Conservation (phyloP, 1,140 invertebrate species). For the Cherax destructor region DNA sequence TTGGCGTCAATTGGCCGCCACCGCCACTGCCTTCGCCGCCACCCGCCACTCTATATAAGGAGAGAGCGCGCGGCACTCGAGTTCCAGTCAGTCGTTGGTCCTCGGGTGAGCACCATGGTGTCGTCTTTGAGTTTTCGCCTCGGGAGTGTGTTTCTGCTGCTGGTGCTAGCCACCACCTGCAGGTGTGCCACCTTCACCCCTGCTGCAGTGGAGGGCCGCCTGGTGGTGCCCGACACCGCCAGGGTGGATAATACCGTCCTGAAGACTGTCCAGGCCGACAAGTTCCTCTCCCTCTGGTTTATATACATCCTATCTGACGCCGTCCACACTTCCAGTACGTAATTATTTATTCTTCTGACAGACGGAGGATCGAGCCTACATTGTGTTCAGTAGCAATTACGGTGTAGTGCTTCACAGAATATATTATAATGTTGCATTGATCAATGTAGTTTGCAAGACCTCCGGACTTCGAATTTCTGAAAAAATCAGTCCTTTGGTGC, state of each 20-base stretch:
- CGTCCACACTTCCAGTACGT: slow-evolving; percentile 77
- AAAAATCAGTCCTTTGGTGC: no score
- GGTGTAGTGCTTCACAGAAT: no score
- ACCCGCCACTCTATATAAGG: neutral
- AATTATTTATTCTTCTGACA: neutral
- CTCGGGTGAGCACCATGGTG: neutral
- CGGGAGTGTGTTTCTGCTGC: neutral
- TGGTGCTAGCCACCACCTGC: neutral
- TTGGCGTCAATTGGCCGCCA: neutral
- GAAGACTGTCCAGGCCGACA: slow-evolving; percentile 76
- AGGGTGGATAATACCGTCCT: slow-evolving; percentile 77
- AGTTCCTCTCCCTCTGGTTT: slow-evolving; percentile 79
- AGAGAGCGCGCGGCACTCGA: neutral
- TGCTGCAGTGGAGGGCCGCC: slow-evolving; percentile 12
- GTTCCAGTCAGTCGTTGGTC: neutral
- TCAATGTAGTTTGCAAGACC: no score
- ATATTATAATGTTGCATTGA: no score
- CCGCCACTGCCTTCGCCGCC: neutral
- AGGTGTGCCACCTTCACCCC: neutral
- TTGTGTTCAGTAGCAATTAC: no score
- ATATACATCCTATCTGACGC: slow-evolving; percentile 78
- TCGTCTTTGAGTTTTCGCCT: neutral
- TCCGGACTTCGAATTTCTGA: no score
- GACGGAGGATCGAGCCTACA: no score
- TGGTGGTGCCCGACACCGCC: slow-evolving; percentile 77